Base-by-base conservation (phyloP, 1,140 invertebrate genomes). In the Ooceraea biroi region DNA sequence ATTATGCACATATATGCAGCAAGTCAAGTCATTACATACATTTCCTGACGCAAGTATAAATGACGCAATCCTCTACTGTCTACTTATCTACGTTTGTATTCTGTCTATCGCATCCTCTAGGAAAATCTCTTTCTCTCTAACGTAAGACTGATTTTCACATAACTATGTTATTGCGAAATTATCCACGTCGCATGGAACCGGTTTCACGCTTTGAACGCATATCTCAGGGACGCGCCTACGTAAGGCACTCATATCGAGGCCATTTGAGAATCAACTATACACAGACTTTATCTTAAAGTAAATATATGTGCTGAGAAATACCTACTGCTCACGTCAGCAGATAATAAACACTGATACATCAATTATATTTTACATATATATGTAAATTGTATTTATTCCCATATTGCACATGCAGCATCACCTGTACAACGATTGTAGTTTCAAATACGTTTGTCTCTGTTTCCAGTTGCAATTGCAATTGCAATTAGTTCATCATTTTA, bases 101-200 rank as follows among this genome's bases (percentile, higher is more conserved):
- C 68, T 11, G 2, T n/a, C n/a, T 41, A 66, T 5, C 12, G 50
- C n/a, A 52, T 48, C n/a, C n/a, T 17, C 25, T 25, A 69, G 0
- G 11, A 19, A 30, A 55, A 44, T 25, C 19, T 25, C 7, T 74
- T 61, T 65, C 63, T 68, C 44, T 30, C 1, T 5, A 27, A 68
- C 19, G 22, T 27, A 44, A 78, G 74, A 48, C 57, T 36, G 61
- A 69, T 78, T 69, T 78, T 78, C 76, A 22, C 50, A 19, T 52
- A 69, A 57, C 48, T 69, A 57, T 78, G 50, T 69, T 78, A 78
- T 78, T 78, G 76, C 52, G 76, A 78, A 78, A 78, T 78, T 68
- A 78, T 50, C 55, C 63, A 68, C 65, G 36, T 48, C 50, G 50
- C 52, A 55, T 78, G 63, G n/a, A 78, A 78, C 76, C 76, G 76